These are phyloP conservation scores for Pelecanus crispus DNA, from an alignment of 2,113 vertebrate species.

Conservation along the genomic window DNA sequence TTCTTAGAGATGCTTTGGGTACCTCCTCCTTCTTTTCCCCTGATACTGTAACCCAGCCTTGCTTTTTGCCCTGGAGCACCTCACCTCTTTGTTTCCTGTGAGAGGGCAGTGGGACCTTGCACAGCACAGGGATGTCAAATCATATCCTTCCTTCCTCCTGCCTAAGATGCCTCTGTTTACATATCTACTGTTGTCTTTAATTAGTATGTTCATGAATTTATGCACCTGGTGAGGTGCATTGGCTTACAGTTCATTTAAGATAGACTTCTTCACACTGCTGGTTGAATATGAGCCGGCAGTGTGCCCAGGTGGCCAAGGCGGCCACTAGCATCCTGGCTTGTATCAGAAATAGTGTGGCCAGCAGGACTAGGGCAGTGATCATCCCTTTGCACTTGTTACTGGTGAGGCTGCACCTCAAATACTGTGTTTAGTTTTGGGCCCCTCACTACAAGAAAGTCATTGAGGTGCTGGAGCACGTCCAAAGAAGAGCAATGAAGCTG, in stretches of 20 bases:
- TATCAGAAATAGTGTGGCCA: background rate
- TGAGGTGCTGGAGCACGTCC: background rate
- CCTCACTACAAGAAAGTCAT: background rate
- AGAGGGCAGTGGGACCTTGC: background rate
- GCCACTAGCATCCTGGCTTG: background rate
- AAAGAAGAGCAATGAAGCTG: background rate
- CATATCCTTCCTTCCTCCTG: background rate
- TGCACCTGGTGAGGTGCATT: background rate
- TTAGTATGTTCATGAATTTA: background rate
- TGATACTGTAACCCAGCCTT: background rate
- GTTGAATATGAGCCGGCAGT: background rate
- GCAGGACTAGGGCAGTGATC: fast-evolving
- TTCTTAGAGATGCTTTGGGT: background rate
- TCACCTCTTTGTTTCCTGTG: background rate
- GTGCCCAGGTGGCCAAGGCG: background rate
- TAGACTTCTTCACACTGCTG: background rate
- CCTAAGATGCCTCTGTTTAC: background rate
- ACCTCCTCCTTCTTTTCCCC: background rate
- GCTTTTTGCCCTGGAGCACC: background rate
- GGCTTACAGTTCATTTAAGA: background rate
- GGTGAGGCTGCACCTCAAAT: fast-evolving
- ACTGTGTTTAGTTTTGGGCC: background rate
- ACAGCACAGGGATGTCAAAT: background rate
- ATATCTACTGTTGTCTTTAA: background rate
- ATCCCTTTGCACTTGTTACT: fast-evolving